A percentile compares a stretch with the other conserved stretches of the same genome.
Conservation (phyloP, 2,113 vertebrate genomes). For the Pandion haliaetus region DNA sequence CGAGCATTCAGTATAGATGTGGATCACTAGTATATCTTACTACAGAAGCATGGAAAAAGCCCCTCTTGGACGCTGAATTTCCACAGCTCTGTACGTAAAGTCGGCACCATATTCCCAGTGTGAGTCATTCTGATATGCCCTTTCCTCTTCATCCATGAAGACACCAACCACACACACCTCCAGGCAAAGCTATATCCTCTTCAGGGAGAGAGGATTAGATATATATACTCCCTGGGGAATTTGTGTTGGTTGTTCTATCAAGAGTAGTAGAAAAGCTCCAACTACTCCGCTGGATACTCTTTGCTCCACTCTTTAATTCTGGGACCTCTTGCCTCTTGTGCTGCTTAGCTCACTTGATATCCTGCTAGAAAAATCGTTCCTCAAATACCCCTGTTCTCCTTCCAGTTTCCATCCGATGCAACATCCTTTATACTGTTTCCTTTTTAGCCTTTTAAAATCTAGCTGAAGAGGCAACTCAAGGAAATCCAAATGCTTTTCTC, state of each 20-base stretch:
- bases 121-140: neutral
- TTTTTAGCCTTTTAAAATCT: slow-evolving; percentile 30
- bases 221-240: neutral
- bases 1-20: neutral
- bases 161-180: neutral
- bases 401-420: neutral
- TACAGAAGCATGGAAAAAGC: neutral
- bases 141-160: neutral
- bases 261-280: neutral
- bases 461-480: slow-evolving; percentile 8
- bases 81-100: neutral
- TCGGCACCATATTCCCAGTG: neutral
- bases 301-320: neutral
- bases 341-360: neutral
- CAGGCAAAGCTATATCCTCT: neutral
- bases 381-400: neutral
- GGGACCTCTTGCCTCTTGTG: slow-evolving; percentile 1
- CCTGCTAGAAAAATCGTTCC: neutral
- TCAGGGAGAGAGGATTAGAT: neutral
- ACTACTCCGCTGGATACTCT: neutral
- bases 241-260: neutral
- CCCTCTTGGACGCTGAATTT: neutral
- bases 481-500: slow-evolving; percentile 53
- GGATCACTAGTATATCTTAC: neutral
- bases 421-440: neutral